Evolutionary conservation across 2,888 invertebrate species (phyloP).

Genomic region (Drosophila recens): DNA sequence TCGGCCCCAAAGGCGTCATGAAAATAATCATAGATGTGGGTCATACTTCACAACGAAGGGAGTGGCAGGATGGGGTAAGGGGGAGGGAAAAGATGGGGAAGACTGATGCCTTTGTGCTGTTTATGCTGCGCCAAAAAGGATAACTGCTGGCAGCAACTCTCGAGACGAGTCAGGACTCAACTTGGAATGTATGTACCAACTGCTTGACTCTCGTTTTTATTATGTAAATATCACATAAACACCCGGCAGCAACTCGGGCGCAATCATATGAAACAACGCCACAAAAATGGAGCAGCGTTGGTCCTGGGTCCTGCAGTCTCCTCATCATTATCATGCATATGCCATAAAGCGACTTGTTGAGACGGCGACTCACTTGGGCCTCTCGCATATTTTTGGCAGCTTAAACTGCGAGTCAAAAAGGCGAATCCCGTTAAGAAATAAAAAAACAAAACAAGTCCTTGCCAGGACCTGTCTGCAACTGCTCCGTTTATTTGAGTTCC

Average conservation of each 20-base stretch:
- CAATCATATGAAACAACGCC: slow-evolving; percentile 74
- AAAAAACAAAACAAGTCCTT: slow-evolving; percentile 6
- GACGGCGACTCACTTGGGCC: slow-evolving; percentile 31
- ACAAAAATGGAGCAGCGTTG: slow-evolving; percentile 43
- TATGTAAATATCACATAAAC: slow-evolving; percentile 84
- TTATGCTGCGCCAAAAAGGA: slow-evolving; percentile 64
- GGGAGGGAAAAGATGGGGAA: background rate
- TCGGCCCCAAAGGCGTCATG: slow-evolving; percentile 76
- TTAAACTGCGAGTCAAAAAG: slow-evolving; percentile 19
- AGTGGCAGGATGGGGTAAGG: background rate
- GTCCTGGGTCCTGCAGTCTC: slow-evolving; percentile 38
- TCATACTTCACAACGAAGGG: slow-evolving; percentile 60
- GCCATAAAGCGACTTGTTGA: slow-evolving; percentile 82
- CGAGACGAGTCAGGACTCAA: slow-evolving; percentile 30
- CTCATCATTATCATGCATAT: slow-evolving; percentile 80
- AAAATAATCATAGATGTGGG: slow-evolving; percentile 83
- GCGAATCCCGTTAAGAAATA: slow-evolving; percentile 36
- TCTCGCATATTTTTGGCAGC: slow-evolving; percentile 42
- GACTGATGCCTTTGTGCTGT: slow-evolving; percentile 55
- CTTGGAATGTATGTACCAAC: slow-evolving; percentile 7
- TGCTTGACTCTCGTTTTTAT: slow-evolving; percentile 79
- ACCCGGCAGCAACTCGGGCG: slow-evolving; percentile 78
- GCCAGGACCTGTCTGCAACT: slow-evolving; percentile 1
- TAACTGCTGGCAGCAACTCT: slow-evolving; percentile 59
- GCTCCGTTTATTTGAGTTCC: slow-evolving; percentile 24